Evolutionary conservation across 2,113 vertebrate genomes (phyloP), one percentile per base, ranked within the genome.

Genomic region (Elephas maximus): DNA sequence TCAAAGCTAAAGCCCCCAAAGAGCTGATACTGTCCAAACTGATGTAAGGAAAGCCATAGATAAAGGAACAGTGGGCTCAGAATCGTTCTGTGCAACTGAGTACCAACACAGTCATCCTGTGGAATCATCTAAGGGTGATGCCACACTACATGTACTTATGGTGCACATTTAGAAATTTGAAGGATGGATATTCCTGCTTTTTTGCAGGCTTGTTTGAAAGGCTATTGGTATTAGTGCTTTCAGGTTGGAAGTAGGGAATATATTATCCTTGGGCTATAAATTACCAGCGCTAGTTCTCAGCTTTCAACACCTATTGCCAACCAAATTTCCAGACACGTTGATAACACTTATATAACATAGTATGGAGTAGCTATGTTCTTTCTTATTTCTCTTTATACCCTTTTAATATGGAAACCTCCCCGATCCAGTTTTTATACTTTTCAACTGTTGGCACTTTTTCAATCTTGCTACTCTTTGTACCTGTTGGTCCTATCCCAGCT

Each of bases 391-490:
- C 41, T 53, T 83, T 82, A 79, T 91, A 20, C 12, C 26, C 1
- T 65, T 78, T 83, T 93, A 88, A 91, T 57, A 65, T 79, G 63
- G 63, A 71, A 93, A 92, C 37, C 69, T 11, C 33, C 23, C 44
- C 2, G 26, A 23, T 45, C 44, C 23, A 37, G 8, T n/a, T 12
- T 21, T 76, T 73, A 48, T 57, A 37, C 12, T 92, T 63, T 73
- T 45, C 23, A 73, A 80, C 21, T 84, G 8, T 77, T 77, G 23
- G 33, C 45, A 62, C 51, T 28, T 84, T 88, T 78, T 63, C 41
- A 88, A 10, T 53, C 1, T 48, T 90, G 28, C 23, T n/a, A 51
- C 24, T 78, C 33, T 69, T 21, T 5, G 2, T 80, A 24, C 10
- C 60, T 30, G 44, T 51, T 76, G 14, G 18, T 80, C n/a, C 11